Conservation (phyloP, 1,140 invertebrate species). For the Maconellicoccus hirsutus region DNA sequence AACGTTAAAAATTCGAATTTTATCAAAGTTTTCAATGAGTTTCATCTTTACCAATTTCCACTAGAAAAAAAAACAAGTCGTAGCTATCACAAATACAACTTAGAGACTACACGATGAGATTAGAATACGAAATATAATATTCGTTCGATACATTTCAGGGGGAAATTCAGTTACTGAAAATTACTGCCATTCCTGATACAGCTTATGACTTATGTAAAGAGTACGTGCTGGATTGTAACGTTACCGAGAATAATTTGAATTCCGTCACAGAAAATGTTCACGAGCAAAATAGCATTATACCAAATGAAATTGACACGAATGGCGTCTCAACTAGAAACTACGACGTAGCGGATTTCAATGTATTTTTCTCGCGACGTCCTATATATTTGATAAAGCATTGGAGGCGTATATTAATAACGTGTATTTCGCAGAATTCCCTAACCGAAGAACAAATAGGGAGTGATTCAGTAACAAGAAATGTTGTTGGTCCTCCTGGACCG, state of each 20-base stretch:
- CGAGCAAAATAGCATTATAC: slow-evolving; percentile 23
- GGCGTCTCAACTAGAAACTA: no score
- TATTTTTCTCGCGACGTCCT: no score
- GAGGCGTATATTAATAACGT: no score
- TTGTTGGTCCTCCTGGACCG: background rate
- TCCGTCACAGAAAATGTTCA: background rate
- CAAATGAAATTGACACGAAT: slow-evolving; percentile 12
- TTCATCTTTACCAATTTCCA: no score
- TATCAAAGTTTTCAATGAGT: no score
- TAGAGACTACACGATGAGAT: no score
- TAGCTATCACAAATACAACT: no score
- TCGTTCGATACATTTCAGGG: slow-evolving; percentile 41
- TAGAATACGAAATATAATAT: no score
- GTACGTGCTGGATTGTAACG: background rate
- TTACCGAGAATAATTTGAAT: slow-evolving; percentile 4
- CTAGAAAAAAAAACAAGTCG: no score
- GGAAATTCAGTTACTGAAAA: slow-evolving; percentile 59
- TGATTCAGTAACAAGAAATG: background rate
- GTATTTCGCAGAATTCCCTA: background rate
- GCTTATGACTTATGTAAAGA: slow-evolving; percentile 64
- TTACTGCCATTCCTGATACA: slow-evolving; percentile 57
- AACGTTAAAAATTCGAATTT: no score
- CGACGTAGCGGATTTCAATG: no score
- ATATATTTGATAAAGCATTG: no score
- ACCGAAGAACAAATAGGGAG: background rate